Evolutionary conservation across 1,140 invertebrate genomes (phyloP).

Genomic region (Dendrolimus punctatus): DNA sequence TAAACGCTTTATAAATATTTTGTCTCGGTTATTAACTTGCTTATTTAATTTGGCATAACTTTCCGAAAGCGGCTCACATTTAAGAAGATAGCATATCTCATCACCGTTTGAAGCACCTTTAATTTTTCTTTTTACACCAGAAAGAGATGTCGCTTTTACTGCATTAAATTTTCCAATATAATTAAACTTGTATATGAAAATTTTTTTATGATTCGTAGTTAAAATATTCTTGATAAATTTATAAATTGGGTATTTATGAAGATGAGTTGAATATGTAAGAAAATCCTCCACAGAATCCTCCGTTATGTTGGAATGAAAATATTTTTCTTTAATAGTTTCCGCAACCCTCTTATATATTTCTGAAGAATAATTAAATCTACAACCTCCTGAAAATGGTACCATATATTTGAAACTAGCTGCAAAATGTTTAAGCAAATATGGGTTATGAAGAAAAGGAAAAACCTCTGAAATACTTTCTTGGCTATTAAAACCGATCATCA

Average conservation of each 20-base stretch:
- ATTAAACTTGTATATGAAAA: slow-evolving; percentile 55
- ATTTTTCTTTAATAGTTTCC: slow-evolving; percentile 34
- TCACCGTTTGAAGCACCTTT: slow-evolving; percentile 52
- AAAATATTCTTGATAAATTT: slow-evolving; percentile 38
- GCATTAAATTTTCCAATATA: slow-evolving; percentile 46
- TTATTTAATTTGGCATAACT: slow-evolving; percentile 37
- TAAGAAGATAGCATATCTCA: slow-evolving; percentile 55
- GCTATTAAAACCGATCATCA: slow-evolving; percentile 51
- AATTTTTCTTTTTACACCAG: slow-evolving; percentile 22
- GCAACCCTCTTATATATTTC: slow-evolving; percentile 27
- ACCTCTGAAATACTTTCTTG: slow-evolving; percentile 54
- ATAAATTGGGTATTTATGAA: slow-evolving; percentile 44
- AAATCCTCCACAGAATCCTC: slow-evolving; percentile 29
- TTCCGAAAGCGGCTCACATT: slow-evolving; percentile 50
- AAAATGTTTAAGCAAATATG: slow-evolving; percentile 31
- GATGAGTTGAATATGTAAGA: slow-evolving; percentile 38
- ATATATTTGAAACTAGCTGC: slow-evolving; percentile 37
- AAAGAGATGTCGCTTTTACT: slow-evolving; percentile 37
- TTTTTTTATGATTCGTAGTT: slow-evolving; percentile 13
- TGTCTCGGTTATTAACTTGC: slow-evolving; percentile 29
- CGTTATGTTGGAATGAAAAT: slow-evolving; percentile 24
- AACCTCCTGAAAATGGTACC: slow-evolving; percentile 43
- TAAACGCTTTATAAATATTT: slow-evolving; percentile 46
- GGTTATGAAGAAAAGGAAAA: slow-evolving; percentile 52
- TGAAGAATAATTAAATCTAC: slow-evolving; percentile 30